A percentile compares a stretch with the other conserved stretches of the same genome.
These are phyloP conservation scores for Apodemus agrarius DNA, from an alignment of 2,797 vertebrate species.

Conservation along the genomic window DNA sequence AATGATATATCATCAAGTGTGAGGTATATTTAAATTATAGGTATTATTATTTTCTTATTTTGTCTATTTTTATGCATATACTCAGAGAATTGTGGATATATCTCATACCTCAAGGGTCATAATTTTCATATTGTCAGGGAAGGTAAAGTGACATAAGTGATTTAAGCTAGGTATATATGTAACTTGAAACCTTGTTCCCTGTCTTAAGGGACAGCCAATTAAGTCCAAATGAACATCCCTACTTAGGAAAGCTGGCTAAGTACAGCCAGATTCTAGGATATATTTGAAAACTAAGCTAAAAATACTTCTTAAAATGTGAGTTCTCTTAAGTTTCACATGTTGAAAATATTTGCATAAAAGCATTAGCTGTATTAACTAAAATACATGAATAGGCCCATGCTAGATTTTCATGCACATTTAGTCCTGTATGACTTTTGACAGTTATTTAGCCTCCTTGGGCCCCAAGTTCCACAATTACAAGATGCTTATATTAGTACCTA, in stretches of 20 bases:
- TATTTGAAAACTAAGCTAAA: neutral
- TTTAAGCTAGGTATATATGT: neutral
- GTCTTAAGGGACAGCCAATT: neutral
- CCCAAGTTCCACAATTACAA: neutral
- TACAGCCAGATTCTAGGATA: constrained; percentile 25
- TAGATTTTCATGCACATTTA: constrained; percentile 10
- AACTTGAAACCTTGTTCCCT: neutral
- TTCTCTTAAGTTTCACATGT: neutral
- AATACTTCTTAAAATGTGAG: constrained; percentile 26
- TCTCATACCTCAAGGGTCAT: neutral
- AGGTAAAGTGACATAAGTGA: constrained; percentile 24
- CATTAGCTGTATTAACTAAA: constrained; percentile 17
- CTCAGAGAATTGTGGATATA: neutral
- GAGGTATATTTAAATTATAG: constrained; percentile 41
- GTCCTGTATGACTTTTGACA: neutral
- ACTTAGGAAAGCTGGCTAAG: neutral
- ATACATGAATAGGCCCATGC: neutral
- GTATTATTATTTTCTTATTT: constrained; percentile 41
- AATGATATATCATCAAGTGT: neutral
- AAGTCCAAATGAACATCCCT: neutral
- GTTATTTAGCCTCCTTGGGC: constrained; percentile 18
- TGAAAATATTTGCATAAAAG: neutral
- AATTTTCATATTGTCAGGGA: neutral
- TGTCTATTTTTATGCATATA: constrained; percentile 27
- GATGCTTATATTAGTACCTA: neutral